Conservation (phyloP, 2,797 vertebrate species). For the Etheostoma nigrum region DNA sequence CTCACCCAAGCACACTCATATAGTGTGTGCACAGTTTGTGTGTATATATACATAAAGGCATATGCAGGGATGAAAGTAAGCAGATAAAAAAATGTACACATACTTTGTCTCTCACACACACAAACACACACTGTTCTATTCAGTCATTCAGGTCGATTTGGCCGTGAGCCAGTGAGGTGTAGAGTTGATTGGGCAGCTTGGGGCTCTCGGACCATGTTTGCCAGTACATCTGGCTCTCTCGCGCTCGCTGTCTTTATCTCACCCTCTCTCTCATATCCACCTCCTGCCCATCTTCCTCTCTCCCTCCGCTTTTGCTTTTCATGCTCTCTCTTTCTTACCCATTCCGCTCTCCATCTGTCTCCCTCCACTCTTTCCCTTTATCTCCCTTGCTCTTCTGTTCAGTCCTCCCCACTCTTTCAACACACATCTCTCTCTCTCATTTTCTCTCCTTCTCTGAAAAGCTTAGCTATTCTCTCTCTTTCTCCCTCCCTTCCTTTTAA, state of each 20-base stretch:
- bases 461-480: conserved; percentile 74
- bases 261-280: conserved; percentile 10
- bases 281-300: conserved; percentile 52
- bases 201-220: conserved; percentile 61
- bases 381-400: conserved; percentile 62
- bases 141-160: conserved; percentile 75
- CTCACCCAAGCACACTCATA: neutral
- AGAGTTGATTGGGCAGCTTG: conserved; percentile 71
- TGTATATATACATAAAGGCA: neutral
- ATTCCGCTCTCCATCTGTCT: conserved; percentile 68
- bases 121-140: conserved; percentile 57
- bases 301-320: conserved; percentile 38
- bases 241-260: conserved; percentile 9
- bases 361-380: conserved; percentile 59
- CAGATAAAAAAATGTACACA: conserved; percentile 7
- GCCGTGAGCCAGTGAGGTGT: conserved; percentile 65
- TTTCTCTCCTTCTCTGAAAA: conserved; percentile 60
- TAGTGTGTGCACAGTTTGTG: neutral
- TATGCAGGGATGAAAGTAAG: conserved; percentile 16
- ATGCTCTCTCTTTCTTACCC: conserved; percentile 43
- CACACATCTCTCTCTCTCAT: conserved; percentile 36
- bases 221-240: conserved; percentile 67
- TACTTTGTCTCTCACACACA: neutral
- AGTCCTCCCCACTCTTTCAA: conserved; percentile 50
- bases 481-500: conserved; percentile 75